A percentile compares a stretch with the other conserved stretches of the same genome.
These are phyloP conservation scores for Danio jaintianensis DNA, from an alignment of 2,797 vertebrate genomes.

Conservation along the genomic window DNA sequence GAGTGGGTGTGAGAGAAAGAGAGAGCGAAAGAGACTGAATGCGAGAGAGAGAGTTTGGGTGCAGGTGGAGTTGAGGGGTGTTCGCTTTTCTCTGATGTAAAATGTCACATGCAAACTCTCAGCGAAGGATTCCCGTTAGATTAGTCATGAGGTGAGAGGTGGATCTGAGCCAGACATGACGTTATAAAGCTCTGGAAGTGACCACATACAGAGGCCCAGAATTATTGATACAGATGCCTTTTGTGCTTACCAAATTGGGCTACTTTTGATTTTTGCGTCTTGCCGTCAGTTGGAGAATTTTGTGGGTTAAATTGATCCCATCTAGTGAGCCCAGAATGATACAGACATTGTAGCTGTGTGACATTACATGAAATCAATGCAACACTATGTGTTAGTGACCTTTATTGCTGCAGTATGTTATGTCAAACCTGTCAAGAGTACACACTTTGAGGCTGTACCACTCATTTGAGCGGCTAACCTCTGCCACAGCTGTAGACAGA, in stretches of 20 bases:
- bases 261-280: constrained; percentile 46
- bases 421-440: constrained; percentile 49
- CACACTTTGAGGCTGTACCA: constrained; percentile 42
- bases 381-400: constrained; percentile 57
- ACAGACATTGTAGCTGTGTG: constrained; percentile 54
- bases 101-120: constrained; percentile 50
- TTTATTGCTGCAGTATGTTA: constrained; percentile 51
- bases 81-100: constrained; percentile 55
- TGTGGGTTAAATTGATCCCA: constrained; percentile 37
- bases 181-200: constrained; percentile 63
- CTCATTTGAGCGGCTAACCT: constrained; percentile 55
- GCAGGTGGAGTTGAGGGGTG: constrained; percentile 25
- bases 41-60: neutral
- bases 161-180: constrained; percentile 57
- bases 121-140: constrained; percentile 60
- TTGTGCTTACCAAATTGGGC: constrained; percentile 19
- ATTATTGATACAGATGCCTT: constrained; percentile 35
- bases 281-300: constrained; percentile 39
- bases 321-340: constrained; percentile 35
- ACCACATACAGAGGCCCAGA: constrained; percentile 45
- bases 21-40: constrained; percentile 37
- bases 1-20: constrained; percentile 29
- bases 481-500: constrained; percentile 36
- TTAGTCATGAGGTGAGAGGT: constrained; percentile 60
- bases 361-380: constrained; percentile 59